Evolutionary conservation across 1,140 invertebrate species (phyloP), one percentile per base, ranked within the genome.

Genomic region (Drosophila orosa): DNA sequence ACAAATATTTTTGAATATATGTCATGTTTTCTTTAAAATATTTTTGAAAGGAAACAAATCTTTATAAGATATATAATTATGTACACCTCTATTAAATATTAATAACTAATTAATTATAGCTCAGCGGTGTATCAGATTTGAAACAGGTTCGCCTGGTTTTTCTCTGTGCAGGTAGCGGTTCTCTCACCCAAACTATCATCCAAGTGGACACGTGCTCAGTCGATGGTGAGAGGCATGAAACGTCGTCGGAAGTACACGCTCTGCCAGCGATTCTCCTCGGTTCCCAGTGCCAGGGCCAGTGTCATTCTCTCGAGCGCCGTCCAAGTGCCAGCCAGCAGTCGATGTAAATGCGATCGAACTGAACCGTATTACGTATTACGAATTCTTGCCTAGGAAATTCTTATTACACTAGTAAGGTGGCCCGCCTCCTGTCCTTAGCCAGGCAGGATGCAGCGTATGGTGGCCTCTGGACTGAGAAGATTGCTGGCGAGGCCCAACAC

Each of bases 301-400:
- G 42, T 5, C 66, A 47, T 24, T 71, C 66, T 72, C 67, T 25
- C 65, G 35, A 40, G 44, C 27, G 42, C 52, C 56, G 65, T 45
- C 52, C 33, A 47, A 71, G 27, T 58, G 42, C 33, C 52, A 72
- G 39, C 9, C 31, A 27, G n/a, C 66, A 31, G 33, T 48, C 42
- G 33, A 29, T 71, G 68, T 33, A 25, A 55, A 37, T 48, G 33
- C 33, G 22, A 22, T 27, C 22, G 33, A n/a, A 3, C 8, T 48
- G n/a, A 25, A 17, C 13, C 19, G 25, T 42, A 58, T 72, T 72
- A 72, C 68, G 68, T 72, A 68, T 68, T 68, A 68, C 5, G 15
- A 65, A 22, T 19, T 25, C 24, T 62, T 8, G 1, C 1, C 10
- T 17, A 19, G 27, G 6, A 12, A 62, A 25, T 24, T 31, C 15